Percentiles rank a stretch among this genome's conserved stretches.
phyloP scores from a whole-genome alignment of 2,797 vertebrate species.

The Alauda arvensis region DNA sequence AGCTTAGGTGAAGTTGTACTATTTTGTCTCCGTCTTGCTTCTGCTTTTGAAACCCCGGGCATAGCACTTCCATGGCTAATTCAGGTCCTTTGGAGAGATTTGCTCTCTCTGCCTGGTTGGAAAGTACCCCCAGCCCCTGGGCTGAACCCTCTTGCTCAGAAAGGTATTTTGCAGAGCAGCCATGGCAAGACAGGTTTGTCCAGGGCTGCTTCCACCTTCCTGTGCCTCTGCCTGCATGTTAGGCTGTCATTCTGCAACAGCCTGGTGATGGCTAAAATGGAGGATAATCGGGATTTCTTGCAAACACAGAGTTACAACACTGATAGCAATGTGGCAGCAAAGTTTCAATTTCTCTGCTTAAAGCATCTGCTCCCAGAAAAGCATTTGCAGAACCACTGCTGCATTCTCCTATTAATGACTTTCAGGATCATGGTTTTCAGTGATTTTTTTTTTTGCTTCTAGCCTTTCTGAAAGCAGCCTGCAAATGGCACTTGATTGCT shows the following conservation, averaged over 20 bases:
- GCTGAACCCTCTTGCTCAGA: not conserved
- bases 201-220: not conserved
- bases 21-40: not conserved
- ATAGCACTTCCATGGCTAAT: rapidly evolving
- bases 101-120: not conserved
- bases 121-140: not conserved
- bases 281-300: not conserved
- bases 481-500: constrained; percentile 18
- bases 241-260: not conserved
- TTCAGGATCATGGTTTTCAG: not conserved
- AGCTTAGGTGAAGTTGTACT: not conserved
- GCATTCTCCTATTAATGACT: not conserved
- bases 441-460: not conserved
- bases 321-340: not conserved
- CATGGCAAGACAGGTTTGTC: not conserved
- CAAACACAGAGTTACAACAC: not conserved
- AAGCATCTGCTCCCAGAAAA: not conserved
- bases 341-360: not conserved
- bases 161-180: not conserved
- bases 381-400: not conserved
- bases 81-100: not conserved
- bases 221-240: not conserved
- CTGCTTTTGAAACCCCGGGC: not conserved
- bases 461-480: not conserved
- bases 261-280: not conserved